Conservation (phyloP, 2,113 vertebrate genomes). For the Pao palembangensis region DNA sequence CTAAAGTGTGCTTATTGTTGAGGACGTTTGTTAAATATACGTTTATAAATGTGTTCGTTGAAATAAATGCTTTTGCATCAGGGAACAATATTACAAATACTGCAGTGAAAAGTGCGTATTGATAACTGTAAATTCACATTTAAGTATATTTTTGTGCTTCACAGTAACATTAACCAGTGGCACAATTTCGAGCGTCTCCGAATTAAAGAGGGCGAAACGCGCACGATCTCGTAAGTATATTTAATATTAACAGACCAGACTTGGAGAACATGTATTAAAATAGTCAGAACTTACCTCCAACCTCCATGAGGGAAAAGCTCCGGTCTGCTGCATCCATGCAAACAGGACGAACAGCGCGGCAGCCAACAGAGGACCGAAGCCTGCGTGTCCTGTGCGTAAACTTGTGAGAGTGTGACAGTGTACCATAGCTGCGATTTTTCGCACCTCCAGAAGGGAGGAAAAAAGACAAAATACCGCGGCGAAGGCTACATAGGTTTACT, state of each 20-base stretch:
- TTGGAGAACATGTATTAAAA: neutral
- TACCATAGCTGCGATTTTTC: conserved; percentile 54
- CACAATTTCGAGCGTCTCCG: no score
- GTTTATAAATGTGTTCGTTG: neutral
- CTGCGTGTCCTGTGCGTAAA: conserved; percentile 34
- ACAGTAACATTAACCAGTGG: no score
- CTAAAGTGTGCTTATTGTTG: neutral
- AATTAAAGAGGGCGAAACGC: no score
- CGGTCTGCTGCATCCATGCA: conserved; percentile 67
- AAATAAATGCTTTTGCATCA: neutral
- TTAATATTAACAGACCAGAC: neutral
- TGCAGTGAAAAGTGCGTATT: no score
- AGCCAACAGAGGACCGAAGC: conserved; percentile 54
- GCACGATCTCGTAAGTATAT: no score
- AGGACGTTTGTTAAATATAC: neutral
- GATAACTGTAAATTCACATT: no score
- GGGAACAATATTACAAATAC: no score
- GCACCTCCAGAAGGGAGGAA: conserved; percentile 40
- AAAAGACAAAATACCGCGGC: conserved; percentile 24
- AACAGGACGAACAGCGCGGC: conserved; percentile 62
- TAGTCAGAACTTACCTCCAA: conserved; percentile 71
- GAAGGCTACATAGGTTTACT: conserved; percentile 42
- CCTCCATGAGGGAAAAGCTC: conserved; percentile 72
- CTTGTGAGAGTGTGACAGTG: conserved; percentile 48
- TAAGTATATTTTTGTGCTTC: no score